These are phyloP conservation scores for Rynchops niger DNA, from an alignment of 2,113 vertebrate genomes.

Conservation along the genomic window DNA sequence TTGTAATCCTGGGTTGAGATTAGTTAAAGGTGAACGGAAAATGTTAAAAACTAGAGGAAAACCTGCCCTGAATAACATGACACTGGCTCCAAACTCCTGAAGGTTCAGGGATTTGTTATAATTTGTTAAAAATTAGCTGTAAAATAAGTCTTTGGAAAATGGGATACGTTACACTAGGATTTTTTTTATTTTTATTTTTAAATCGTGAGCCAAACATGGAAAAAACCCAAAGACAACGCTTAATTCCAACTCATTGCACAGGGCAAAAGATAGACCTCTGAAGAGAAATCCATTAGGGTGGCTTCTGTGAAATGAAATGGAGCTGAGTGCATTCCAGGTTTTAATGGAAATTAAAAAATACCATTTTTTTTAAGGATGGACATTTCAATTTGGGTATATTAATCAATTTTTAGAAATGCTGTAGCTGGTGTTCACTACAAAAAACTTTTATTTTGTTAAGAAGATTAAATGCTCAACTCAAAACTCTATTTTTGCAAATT, in stretches of 20 bases:
- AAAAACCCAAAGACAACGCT: fast-evolving
- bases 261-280: background rate
- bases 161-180: background rate
- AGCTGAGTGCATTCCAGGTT: background rate
- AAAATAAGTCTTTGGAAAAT: background rate
- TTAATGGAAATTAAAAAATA: background rate
- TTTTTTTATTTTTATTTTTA: background rate
- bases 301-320: background rate
- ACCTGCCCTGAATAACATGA: background rate
- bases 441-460: background rate
- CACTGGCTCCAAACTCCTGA: background rate
- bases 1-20: background rate
- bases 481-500: background rate
- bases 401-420: background rate
- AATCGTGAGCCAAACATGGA: background rate
- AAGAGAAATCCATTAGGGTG: background rate
- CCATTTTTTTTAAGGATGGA: background rate
- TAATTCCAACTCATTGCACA: background rate
- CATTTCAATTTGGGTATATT: background rate
- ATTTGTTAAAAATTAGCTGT: background rate
- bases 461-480: background rate
- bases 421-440: background rate
- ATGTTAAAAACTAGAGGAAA: background rate
- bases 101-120: background rate
- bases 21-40: slow-evolving; percentile 46